phyloP scores from a whole-genome alignment of 2,888 invertebrate genomes.

The Caenorhabditis afra region DNA sequence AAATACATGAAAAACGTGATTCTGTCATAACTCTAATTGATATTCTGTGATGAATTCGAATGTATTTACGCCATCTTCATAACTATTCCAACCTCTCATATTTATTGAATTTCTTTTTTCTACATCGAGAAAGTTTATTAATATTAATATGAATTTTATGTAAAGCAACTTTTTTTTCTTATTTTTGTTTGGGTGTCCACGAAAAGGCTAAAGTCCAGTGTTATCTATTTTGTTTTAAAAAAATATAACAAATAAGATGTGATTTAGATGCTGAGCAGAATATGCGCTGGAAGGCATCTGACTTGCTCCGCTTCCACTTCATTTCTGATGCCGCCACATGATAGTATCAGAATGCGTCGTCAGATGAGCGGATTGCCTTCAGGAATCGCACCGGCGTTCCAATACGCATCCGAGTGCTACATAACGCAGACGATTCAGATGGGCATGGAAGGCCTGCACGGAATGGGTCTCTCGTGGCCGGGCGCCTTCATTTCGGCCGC shows the following conservation, averaged over 20 bases:
- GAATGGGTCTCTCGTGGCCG: conserved; percentile 72
- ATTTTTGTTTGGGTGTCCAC: too few relatives aligned
- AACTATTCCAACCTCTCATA: background rate
- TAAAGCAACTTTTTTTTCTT: background rate
- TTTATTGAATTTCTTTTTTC: background rate
- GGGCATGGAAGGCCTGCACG: conserved; percentile 75
- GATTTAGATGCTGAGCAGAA: conserved; percentile 49
- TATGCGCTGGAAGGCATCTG: conserved; percentile 26
- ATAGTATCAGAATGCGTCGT: conserved; percentile 6
- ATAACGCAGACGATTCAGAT: conserved; percentile 73
- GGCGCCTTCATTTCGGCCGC: conserved; percentile 72
- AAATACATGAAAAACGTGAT: conserved; percentile 1
- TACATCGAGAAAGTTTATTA: background rate
- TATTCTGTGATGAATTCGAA: conserved; percentile 28
- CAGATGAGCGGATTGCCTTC: conserved; percentile 61
- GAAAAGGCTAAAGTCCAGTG: conserved; percentile 36
- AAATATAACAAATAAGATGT: background rate
- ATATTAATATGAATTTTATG: background rate
- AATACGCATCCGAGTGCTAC: conserved; percentile 75
- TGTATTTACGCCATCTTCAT: background rate
- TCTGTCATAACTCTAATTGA: conserved; percentile 5
- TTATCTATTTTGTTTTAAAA: conserved; percentile 2
- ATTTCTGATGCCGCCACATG: background rate
- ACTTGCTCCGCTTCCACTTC: conserved; percentile 47
- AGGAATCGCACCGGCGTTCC: conserved; percentile 65